phyloP scores from a whole-genome alignment of 2,888 invertebrate species.

The Neoitamus cyanurus region DNA sequence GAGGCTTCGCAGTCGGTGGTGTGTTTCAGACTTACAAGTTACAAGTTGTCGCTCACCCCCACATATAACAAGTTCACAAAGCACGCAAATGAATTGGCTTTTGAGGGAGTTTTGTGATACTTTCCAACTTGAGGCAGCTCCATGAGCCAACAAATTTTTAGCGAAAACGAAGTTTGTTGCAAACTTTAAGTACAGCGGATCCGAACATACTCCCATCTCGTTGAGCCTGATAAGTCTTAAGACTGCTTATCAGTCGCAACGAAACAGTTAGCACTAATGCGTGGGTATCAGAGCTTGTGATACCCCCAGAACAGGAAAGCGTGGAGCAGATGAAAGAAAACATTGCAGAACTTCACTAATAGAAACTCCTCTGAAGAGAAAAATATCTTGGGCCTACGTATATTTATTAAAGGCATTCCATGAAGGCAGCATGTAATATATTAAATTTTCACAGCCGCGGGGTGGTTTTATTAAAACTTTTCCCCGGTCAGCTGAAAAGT shows the following conservation, averaged over 20 bases:
- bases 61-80: background rate
- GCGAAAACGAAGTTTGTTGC: background rate
- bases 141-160: background rate
- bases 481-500: constrained; percentile 3
- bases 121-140: background rate
- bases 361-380: background rate
- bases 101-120: background rate
- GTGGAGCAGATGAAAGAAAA: background rate
- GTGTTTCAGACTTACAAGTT: background rate
- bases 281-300: background rate
- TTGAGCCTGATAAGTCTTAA: background rate
- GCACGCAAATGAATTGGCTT: constrained; percentile 1
- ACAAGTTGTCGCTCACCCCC: background rate
- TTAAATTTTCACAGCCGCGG: constrained; percentile 24
- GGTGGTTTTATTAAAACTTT: constrained; percentile 28
- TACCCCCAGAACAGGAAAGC: background rate
- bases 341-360: background rate
- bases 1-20: background rate
- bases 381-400: background rate
- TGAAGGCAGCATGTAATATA: background rate
- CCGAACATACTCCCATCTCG: background rate
- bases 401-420: constrained; percentile 3
- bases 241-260: background rate
- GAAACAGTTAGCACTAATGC: background rate
- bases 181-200: background rate